Base-by-base conservation (phyloP, 1,140 invertebrate genomes). In the Polypedilum vanderplanki region DNA sequence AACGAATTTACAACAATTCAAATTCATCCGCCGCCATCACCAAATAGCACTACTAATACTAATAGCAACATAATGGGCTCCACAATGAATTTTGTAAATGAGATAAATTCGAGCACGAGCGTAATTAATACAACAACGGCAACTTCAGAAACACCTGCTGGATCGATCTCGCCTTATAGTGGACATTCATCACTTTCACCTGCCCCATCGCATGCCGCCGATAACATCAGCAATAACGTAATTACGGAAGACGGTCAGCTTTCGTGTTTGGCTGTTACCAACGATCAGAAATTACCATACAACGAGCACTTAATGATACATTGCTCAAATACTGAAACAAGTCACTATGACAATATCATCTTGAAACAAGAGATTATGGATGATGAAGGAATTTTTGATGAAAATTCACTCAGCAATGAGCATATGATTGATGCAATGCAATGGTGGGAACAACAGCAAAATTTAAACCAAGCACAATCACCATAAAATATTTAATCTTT, bases 391-490 rank as follows among this genome's bases (percentile, higher is more conserved):
- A 80, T 83, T 41, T 77, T 84, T 33, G 78, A 80, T 24, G 81
- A 85, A 75, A 76, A 75, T 77, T 77, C 74, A 24, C 75, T 84
- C 5, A 81, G 81, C 41, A 82, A 84, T 15, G 81, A 84, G 76
- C 80, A 80, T 74, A 83, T 85, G 79, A 82, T 83, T 73, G 81
- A 85, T 76, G 82, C 83, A 57, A 83, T 85, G 75, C 83, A 84
- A 40, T 85, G 85, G 85, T 85, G 85, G 85, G 83, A 85, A 75
- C 82, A 83, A 12, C 83, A 84, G 12, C 65, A 70, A 18, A 70
- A 18, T 70, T 18, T 70, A 9, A 70, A 70, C 18, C 65, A 70
- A 70, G 20, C 20, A 20, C 15, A 18, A 8, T 70, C 65, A 18
- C 17, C 65, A 18, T 70, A 70, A 18, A 20, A 18, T 2, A 1